Evolutionary conservation across 2,113 vertebrate species (phyloP).

Genomic region (Microcebus murinus): DNA sequence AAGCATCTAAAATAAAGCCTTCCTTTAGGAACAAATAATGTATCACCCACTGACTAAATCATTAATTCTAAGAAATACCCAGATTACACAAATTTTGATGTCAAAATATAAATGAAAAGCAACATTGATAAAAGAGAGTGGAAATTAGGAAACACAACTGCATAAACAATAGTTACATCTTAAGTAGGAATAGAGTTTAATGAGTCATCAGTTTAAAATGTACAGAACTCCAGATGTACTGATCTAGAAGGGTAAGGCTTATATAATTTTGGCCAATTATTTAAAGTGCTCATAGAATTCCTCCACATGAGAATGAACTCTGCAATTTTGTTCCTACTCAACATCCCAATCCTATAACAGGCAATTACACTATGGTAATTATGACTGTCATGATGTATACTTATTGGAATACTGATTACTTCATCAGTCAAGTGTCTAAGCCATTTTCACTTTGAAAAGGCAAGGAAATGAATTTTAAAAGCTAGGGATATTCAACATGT

Average conservation of each 20-base stretch:
- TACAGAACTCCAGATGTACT: background rate
- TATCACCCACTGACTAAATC: slow-evolving; percentile 38
- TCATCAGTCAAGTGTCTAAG: slow-evolving; percentile 35
- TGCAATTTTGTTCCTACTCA: slow-evolving; percentile 43
- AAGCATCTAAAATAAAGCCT: slow-evolving; percentile 27
- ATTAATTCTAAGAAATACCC: slow-evolving; percentile 45
- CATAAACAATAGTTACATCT: slow-evolving; percentile 30
- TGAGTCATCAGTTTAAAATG: slow-evolving; percentile 59
- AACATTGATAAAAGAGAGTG: background rate
- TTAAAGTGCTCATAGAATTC: slow-evolving; percentile 45
- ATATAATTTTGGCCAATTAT: background rate
- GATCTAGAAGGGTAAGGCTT: slow-evolving; percentile 47
- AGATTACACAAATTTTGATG: background rate
- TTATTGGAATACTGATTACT: slow-evolving; percentile 31
- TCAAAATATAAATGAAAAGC: slow-evolving; percentile 45
- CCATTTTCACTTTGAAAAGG: slow-evolving; percentile 44
- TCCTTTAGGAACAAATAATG: slow-evolving; percentile 39
- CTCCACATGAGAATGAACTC: slow-evolving; percentile 22
- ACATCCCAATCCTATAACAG: slow-evolving; percentile 9
- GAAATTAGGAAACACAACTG: slow-evolving; percentile 45
- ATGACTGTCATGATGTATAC: background rate
- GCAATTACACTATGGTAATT: slow-evolving; percentile 22
- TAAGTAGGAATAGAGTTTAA: slow-evolving; percentile 41
- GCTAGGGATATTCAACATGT: background rate
- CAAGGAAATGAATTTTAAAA: slow-evolving; percentile 9